Evolutionary conservation across 2,113 vertebrate genomes (phyloP).

Genomic region (Orycteropus afer): DNA sequence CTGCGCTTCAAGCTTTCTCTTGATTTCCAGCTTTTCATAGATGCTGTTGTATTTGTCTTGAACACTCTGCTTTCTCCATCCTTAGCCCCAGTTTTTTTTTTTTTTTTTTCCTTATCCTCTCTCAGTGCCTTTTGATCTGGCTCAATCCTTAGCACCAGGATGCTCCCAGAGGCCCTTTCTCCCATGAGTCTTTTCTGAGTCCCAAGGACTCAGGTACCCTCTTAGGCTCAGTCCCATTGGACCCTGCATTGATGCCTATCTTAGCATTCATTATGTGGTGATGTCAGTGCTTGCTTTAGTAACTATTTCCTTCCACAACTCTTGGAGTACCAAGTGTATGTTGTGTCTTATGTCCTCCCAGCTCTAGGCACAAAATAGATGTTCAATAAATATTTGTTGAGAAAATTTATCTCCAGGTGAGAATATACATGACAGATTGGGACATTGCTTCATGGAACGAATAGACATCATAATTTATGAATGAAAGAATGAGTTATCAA

Average conservation of each 20-base stretch:
- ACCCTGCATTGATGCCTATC: not conserved
- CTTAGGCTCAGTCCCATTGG: not conserved
- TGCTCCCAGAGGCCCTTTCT: not conserved
- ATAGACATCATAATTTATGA: not conserved
- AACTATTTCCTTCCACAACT: not conserved
- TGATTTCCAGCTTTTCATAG: not conserved
- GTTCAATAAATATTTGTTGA: not conserved
- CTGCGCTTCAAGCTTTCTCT: not conserved
- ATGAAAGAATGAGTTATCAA: not conserved
- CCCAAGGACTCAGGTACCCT: not conserved
- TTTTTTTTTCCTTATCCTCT: not conserved
- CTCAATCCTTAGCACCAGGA: not conserved
- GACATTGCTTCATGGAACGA: not conserved
- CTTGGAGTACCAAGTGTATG: not conserved
- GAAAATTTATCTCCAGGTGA: not conserved
- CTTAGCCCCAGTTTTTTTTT: too few relatives aligned
- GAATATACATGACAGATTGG: not conserved
- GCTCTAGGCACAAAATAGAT: not conserved
- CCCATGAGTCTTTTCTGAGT: not conserved
- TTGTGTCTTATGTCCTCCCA: not conserved
- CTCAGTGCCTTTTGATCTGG: rapidly evolving
- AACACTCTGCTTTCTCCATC: not conserved
- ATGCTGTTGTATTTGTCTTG: too few relatives aligned
- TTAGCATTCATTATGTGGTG: not conserved
- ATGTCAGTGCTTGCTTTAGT: too few relatives aligned